Evolutionary conservation across 1,140 invertebrate species (phyloP), one percentile per base, ranked within the genome.

Genomic region (Lamellibrachia luymesi): DNA sequence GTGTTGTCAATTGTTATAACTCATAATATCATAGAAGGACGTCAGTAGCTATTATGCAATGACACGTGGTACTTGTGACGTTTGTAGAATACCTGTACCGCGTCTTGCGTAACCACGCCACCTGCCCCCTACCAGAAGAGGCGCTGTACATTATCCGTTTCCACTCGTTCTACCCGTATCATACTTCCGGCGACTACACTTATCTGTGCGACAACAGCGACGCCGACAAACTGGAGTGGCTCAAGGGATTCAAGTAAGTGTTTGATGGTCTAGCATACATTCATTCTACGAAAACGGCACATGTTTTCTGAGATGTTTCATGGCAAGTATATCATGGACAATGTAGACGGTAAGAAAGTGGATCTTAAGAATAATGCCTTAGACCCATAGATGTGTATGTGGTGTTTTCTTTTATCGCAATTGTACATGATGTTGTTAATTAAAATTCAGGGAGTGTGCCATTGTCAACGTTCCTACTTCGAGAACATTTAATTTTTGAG

Each of bases 91-190:
- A 96, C 92, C 92, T 96, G 64, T 96, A 96, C 94, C 94, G 94
- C 38, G 96, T 96, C 13, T 97, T 99, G 6, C 97, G 97, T 91
- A 95, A 96, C 93, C 98, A 99, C 95, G 98, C 98, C 95, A 98
- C 98, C 22, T 96, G 97, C 52, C 98, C 97, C 94, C 96, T 99
- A 80, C 99, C 99, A 0, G 97, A 98, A 93, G 97, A 98, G 95
- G 98, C 97, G 7, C 96, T 99, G 0, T 97, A 97, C 95, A 98
- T 98, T 96, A 98, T 98, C 93, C 96, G 97, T 49, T 99, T 97
- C 95, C 99, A 99, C 95, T 99, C 98, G 7, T 99, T 99, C 96
- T 99, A 99, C 96, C 98, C 99, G 0, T 99, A 98, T 98, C 96
- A 96, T 92, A 94, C 95, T 38, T 97, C 97, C 17, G 97, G 97